Conservation (phyloP, 2,888 invertebrate species). For the Anaspis maculata region DNA sequence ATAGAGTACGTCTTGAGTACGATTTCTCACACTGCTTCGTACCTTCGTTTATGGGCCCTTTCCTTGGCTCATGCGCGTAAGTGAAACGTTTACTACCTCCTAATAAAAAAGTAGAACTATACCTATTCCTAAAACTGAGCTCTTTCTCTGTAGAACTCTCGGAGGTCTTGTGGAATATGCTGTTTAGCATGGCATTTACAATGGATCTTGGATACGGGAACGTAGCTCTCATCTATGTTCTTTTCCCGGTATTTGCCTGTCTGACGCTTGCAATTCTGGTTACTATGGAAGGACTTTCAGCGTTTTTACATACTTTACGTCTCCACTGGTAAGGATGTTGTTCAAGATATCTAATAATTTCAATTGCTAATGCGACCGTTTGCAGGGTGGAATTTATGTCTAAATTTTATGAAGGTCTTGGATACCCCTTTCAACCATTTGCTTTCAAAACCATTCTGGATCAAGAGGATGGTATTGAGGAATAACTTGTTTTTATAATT, state of each 20-base stretch:
- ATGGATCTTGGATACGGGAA: slow-evolving; percentile 37
- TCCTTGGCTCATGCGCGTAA: slow-evolving; percentile 92
- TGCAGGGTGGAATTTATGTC: slow-evolving; percentile 77
- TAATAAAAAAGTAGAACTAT: too few relatives aligned
- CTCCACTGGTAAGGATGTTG: slow-evolving; percentile 75
- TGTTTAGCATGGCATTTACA: slow-evolving; percentile 21
- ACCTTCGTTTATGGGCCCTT: slow-evolving; percentile 91
- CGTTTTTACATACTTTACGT: slow-evolving; percentile 81
- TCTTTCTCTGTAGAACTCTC: slow-evolving; percentile 27
- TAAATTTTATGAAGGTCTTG: slow-evolving; percentile 80
- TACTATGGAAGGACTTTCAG: slow-evolving; percentile 86
- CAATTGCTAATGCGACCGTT: background rate
- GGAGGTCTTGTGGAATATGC: slow-evolving; percentile 33
- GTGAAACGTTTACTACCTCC: slow-evolving; percentile 36
- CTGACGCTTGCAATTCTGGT: slow-evolving; percentile 77
- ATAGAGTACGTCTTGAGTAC: slow-evolving; percentile 95
- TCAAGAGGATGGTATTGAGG: slow-evolving; percentile 44
- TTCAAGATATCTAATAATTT: too few relatives aligned
- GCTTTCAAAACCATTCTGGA: slow-evolving; percentile 70
- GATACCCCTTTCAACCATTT: slow-evolving; percentile 79
- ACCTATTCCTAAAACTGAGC: too few relatives aligned
- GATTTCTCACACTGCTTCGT: slow-evolving; percentile 94
- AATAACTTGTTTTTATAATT: too few relatives aligned
- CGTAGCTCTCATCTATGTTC: slow-evolving; percentile 49
- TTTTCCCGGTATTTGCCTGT: slow-evolving; percentile 70